Conservation (phyloP, 2,113 vertebrate genomes). For the Pristiophorus japonicus region DNA sequence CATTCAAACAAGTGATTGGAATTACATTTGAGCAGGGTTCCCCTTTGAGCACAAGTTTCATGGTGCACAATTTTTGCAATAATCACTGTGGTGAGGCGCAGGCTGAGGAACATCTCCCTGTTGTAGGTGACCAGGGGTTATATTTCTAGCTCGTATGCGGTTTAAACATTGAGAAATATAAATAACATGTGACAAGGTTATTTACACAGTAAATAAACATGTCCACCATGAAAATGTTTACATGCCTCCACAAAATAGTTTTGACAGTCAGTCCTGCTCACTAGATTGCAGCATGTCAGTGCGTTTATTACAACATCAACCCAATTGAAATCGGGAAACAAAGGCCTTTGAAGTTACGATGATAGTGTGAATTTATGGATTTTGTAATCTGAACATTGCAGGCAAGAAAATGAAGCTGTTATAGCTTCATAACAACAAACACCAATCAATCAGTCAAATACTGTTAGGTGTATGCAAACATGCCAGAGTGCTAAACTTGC, state of each 20-base stretch:
- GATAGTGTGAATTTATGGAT: constrained; percentile 5
- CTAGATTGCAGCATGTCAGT: not conserved
- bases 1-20: not conserved
- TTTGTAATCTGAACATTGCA: constrained; percentile 21
- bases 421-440: not conserved
- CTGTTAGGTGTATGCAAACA: not conserved
- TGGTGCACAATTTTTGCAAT: not conserved
- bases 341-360: not conserved
- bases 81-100: not conserved
- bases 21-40: not conserved
- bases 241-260: not conserved
- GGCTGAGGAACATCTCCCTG: not conserved
- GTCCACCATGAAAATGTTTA: not conserved
- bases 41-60: not conserved
- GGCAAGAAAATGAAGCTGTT: not conserved
- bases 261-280: not conserved
- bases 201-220: not conserved
- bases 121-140: not conserved
- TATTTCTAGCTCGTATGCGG: not conserved
- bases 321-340: not conserved
- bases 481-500: not conserved
- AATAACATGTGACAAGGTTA: not conserved
- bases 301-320: not conserved
- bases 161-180: not conserved
- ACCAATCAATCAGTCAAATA: constrained; percentile 19